These are phyloP conservation scores for Nymphicus hollandicus DNA, from an alignment of 2,113 vertebrate species.

Conservation along the genomic window DNA sequence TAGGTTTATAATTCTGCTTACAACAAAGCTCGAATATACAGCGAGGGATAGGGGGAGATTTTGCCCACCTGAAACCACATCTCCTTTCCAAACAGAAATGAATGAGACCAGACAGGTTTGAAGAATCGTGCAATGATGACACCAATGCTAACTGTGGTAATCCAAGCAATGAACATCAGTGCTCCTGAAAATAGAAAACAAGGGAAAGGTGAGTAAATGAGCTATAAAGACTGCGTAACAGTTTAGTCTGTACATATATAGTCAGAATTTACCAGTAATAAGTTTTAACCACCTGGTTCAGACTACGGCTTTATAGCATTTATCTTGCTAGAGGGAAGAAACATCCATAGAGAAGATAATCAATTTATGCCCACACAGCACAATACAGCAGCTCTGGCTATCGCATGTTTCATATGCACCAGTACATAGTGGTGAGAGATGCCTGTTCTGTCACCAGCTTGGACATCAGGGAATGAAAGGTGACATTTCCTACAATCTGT, in stretches of 20 bases:
- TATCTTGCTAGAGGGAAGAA: not conserved
- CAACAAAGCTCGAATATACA: not conserved
- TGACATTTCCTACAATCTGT: not conserved
- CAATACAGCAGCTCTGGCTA: not conserved
- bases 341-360: not conserved
- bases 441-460: not conserved
- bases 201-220: not conserved
- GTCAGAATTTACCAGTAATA: not conserved
- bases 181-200: constrained; percentile 63
- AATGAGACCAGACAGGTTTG: constrained; percentile 79
- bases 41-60: not conserved
- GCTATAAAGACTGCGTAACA: not conserved
- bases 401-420: not conserved
- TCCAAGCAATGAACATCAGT: constrained; percentile 86
- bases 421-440: not conserved
- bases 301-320: not conserved
- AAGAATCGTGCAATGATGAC: constrained; percentile 85
- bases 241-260: accelerated
- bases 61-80: constrained; percentile 87
- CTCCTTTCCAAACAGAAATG: constrained; percentile 75
- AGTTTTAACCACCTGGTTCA: not conserved
- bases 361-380: not conserved
- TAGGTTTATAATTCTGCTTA: not conserved
- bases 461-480: not conserved
- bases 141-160: constrained; percentile 80